These are phyloP conservation scores for Pseudeuparius sepicola DNA, from an alignment of 2,888 invertebrate genomes.

Conservation along the genomic window DNA sequence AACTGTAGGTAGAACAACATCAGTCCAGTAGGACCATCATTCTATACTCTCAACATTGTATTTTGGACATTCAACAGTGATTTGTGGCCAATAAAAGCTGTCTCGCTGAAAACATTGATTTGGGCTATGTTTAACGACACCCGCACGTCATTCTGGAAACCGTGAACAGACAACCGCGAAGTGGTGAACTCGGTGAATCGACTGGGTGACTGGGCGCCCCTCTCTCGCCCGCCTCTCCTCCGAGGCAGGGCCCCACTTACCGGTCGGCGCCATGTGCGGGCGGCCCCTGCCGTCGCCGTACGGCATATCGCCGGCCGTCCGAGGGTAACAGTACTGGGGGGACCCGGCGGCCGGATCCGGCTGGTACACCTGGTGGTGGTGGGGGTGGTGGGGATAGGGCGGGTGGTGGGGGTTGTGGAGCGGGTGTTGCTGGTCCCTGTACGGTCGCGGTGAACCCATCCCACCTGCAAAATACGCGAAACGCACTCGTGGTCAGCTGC, in stretches of 20 bases:
- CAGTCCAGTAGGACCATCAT: too few relatives aligned
- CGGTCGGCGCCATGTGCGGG: too few relatives aligned
- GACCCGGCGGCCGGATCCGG: constrained; percentile 42
- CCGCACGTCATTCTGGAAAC: too few relatives aligned
- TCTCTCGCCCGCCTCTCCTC: constrained; percentile 1
- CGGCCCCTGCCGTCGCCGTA: constrained; percentile 40
- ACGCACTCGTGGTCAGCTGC: constrained; percentile 30
- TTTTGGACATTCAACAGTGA: too few relatives aligned
- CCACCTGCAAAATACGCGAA: constrained; percentile 46
- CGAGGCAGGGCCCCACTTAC: constrained; percentile 35
- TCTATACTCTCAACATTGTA: too few relatives aligned
- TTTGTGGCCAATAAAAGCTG: too few relatives aligned
- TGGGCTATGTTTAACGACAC: too few relatives aligned
- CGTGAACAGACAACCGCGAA: too few relatives aligned
- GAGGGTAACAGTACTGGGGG: constrained; percentile 37
- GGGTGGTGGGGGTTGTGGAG: constrained; percentile 44
- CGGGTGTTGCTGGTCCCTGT: constrained; percentile 41
- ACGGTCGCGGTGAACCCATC: constrained; percentile 48
- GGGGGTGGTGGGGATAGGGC: constrained; percentile 41
- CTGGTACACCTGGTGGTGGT: constrained; percentile 42
- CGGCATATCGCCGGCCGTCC: too few relatives aligned
- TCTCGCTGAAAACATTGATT: too few relatives aligned
- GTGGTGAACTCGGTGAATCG: neutral
- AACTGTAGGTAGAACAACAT: too few relatives aligned
- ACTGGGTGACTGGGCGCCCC: constrained; percentile 1